Evolutionary conservation across 2,113 vertebrate genomes (phyloP).

Genomic region (Hemiscyllium ocellatum): DNA sequence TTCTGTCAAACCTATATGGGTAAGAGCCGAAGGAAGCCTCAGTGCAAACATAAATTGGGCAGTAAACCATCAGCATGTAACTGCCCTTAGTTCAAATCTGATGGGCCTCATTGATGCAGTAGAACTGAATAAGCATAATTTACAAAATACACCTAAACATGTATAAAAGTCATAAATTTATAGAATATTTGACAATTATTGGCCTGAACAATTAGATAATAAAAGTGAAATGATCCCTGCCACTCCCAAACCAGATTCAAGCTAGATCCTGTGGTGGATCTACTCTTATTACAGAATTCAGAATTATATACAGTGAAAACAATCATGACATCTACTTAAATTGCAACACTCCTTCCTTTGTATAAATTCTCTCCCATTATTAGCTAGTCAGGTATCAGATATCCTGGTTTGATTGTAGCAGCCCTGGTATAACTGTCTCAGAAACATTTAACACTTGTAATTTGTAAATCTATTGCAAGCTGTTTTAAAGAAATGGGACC

Average conservation of each 20-base stretch:
- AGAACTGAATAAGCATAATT: too few species aligned
- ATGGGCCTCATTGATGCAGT: not conserved
- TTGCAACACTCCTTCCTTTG: not conserved
- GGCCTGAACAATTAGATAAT: not conserved
- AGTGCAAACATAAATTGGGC: not conserved
- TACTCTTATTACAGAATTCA: not conserved
- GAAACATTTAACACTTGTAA: not conserved
- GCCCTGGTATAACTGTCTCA: not conserved
- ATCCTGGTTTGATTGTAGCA: not conserved
- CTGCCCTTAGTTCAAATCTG: not conserved
- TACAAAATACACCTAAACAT: too few species aligned
- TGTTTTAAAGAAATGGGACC: not conserved
- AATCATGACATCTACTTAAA: not conserved
- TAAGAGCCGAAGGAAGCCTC: not conserved
- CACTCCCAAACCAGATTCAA: not conserved
- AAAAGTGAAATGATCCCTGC: not conserved
- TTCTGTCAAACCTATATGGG: not conserved
- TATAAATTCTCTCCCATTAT: not conserved
- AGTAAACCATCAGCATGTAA: not conserved
- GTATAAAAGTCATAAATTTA: not conserved
- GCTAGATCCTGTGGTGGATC: not conserved
- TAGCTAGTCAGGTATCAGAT: not conserved
- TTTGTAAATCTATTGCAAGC: not conserved
- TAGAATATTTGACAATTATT: not conserved
- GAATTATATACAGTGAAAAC: not conserved